Conservation (phyloP, 2,797 vertebrate species). For the Bufotes viridis region DNA sequence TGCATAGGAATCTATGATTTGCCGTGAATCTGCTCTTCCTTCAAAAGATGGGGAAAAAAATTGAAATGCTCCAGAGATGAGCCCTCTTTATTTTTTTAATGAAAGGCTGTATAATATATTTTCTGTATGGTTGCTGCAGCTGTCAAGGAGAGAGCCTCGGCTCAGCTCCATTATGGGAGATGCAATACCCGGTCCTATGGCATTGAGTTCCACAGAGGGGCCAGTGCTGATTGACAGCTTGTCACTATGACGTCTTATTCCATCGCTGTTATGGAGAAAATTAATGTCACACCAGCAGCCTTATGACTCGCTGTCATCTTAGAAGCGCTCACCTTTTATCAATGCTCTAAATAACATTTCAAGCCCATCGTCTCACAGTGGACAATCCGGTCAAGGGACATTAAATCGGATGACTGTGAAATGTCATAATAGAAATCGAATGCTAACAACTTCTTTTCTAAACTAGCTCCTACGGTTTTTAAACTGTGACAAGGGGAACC, state of each 20-base stretch:
- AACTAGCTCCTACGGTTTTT: conserved; percentile 84
- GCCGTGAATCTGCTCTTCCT: conserved; percentile 81
- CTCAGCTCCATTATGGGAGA: conserved; percentile 86
- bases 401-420: conserved; percentile 93
- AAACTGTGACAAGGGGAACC: conserved; percentile 84
- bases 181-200: conserved; percentile 81
- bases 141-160: conserved; percentile 79
- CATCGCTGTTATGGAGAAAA: conserved; percentile 94
- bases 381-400: conserved; percentile 91
- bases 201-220: conserved; percentile 80
- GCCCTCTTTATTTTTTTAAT: conserved; percentile 93
- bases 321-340: conserved; percentile 97
- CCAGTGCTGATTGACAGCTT: conserved; percentile 93
- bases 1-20: conserved; percentile 81
- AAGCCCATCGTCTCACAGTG: conserved; percentile 88
- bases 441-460: conserved; percentile 88
- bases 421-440: conserved; percentile 92
- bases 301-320: conserved; percentile 96
- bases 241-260: conserved; percentile 98
- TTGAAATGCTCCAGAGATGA: conserved; percentile 90
- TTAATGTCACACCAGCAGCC: conserved; percentile 87
- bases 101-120: conserved; percentile 92
- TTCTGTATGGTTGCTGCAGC: conserved; percentile 83
- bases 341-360: conserved; percentile 94
- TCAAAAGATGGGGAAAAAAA: conserved; percentile 83